phyloP scores from a whole-genome alignment of 1,140 invertebrate species.

The Matsumurasca onukii region DNA sequence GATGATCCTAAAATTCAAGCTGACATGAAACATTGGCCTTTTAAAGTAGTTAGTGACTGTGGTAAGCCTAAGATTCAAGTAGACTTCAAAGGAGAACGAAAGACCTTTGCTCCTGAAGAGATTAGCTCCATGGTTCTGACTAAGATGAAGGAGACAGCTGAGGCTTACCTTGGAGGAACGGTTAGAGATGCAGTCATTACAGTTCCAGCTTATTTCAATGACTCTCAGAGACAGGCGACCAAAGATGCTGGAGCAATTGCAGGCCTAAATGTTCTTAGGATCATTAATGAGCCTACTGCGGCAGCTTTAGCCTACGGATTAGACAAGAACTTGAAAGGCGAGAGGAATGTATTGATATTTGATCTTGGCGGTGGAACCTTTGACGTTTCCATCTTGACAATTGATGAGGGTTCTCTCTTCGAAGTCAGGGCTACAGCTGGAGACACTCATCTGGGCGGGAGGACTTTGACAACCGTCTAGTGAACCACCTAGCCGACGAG shows the following conservation, averaged over 20 bases:
- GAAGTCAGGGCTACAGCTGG: slow-evolving; percentile 51
- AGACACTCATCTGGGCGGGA: slow-evolving; percentile 74
- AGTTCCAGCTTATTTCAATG: too few species aligned
- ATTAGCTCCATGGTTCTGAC: too few species aligned
- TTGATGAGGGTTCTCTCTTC: too few species aligned
- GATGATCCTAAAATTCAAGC: too few species aligned
- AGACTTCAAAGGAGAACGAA: slow-evolving; percentile 60
- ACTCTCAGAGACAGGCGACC: too few species aligned
- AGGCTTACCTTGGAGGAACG: too few species aligned
- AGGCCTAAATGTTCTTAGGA: slow-evolving; percentile 90
- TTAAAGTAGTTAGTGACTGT: slow-evolving; percentile 64
- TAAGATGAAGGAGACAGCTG: too few species aligned
- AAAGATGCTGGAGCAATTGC: slow-evolving; percentile 61
- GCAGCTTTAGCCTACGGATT: slow-evolving; percentile 98
- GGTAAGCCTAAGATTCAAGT: slow-evolving; percentile 74
- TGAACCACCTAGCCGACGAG: slow-evolving; percentile 61
- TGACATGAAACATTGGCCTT: too few species aligned
- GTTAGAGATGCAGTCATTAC: too few species aligned
- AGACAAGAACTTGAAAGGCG: slow-evolving; percentile 54
- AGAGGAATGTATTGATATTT: slow-evolving; percentile 47
- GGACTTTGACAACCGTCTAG: too few species aligned
- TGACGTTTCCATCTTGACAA: slow-evolving; percentile 61
- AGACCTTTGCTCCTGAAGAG: slow-evolving; percentile 71
- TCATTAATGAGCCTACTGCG: too few species aligned
- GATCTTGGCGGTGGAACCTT: too few species aligned